Percentiles rank a stretch among this genome's conserved stretches.
Conservation (phyloP, 2,888 invertebrate genomes). For the Volucella bombylans region DNA sequence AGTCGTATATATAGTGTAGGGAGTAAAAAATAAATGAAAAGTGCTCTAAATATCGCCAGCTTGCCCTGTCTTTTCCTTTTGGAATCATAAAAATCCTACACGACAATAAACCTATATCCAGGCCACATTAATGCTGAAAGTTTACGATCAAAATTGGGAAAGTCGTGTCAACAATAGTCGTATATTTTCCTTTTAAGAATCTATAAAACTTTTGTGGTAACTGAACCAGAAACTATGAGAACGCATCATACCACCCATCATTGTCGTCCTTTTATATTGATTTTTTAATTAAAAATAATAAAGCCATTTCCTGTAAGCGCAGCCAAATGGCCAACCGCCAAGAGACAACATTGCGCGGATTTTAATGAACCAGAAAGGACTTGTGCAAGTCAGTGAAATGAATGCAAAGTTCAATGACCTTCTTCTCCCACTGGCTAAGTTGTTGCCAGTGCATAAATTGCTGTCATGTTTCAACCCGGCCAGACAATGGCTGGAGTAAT, state of each 20-base stretch:
- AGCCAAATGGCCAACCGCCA: constrained; percentile 62
- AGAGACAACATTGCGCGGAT: constrained; percentile 50
- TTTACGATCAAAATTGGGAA: constrained; percentile 16
- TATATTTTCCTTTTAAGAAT: constrained; percentile 19
- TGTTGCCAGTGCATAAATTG: constrained; percentile 62
- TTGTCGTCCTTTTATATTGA: constrained; percentile 5
- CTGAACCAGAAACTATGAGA: constrained; percentile 21
- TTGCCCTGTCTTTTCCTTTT: no score
- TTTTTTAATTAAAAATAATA: constrained; percentile 63
- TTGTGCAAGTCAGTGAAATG: constrained; percentile 26
- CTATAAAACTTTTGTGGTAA: constrained; percentile 10
- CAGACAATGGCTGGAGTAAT: constrained; percentile 42
- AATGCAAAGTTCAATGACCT: constrained; percentile 66
- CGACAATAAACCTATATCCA: constrained; percentile 25
- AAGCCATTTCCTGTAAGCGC: constrained; percentile 30
- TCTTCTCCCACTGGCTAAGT: constrained; percentile 15
- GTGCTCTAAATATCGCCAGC: no score
- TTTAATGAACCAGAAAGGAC: constrained; percentile 62
- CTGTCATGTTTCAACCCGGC: constrained; percentile 49
- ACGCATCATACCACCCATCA: background rate
- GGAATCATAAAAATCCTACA: background rate
- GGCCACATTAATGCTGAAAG: constrained; percentile 18
- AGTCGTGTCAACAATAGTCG: constrained; percentile 26
- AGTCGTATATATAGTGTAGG: no score
- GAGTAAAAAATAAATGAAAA: no score